Percentiles rank a stretch among this genome's conserved stretches.
These are phyloP conservation scores for Gambusia yucatana DNA, from an alignment of 2,797 vertebrate species.

Conservation along the genomic window DNA sequence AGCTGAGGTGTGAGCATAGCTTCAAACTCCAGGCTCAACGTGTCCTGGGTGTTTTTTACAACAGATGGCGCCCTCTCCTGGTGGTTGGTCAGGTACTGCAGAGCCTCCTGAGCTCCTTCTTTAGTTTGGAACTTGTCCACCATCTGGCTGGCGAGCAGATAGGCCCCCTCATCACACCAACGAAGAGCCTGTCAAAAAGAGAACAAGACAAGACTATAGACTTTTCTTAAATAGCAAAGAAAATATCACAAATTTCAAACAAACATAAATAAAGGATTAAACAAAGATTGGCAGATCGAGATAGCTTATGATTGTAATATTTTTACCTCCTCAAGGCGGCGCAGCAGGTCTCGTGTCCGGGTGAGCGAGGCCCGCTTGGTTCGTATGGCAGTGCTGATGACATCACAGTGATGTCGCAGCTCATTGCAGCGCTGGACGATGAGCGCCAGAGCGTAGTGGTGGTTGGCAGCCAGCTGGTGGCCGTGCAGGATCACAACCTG, in stretches of 20 bases:
- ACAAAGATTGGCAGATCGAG: neutral
- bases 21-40: constrained; percentile 87
- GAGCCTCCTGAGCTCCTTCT: constrained; percentile 89
- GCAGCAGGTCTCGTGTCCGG: constrained; percentile 86
- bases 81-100: constrained; percentile 87
- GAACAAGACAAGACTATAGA: constrained; percentile 3
- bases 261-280: neutral
- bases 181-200: constrained; percentile 80
- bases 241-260: neutral
- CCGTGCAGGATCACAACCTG: constrained; percentile 90
- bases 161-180: constrained; percentile 94
- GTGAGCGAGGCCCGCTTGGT: constrained; percentile 82
- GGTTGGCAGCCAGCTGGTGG: constrained; percentile 91
- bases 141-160: constrained; percentile 92
- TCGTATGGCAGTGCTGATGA: constrained; percentile 85
- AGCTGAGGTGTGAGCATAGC: constrained; percentile 87
- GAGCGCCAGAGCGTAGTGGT: constrained; percentile 94
- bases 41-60: constrained; percentile 82
- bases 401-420: constrained; percentile 88
- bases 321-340: constrained; percentile 87
- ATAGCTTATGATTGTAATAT: neutral
- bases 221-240: neutral
- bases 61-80: constrained; percentile 85
- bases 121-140: constrained; percentile 91
- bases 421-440: constrained; percentile 96